A percentile compares a stretch with the other conserved stretches of the same genome.
Evolutionary conservation across 2,113 vertebrate species (phyloP).

Genomic region (Caranx ignobilis): DNA sequence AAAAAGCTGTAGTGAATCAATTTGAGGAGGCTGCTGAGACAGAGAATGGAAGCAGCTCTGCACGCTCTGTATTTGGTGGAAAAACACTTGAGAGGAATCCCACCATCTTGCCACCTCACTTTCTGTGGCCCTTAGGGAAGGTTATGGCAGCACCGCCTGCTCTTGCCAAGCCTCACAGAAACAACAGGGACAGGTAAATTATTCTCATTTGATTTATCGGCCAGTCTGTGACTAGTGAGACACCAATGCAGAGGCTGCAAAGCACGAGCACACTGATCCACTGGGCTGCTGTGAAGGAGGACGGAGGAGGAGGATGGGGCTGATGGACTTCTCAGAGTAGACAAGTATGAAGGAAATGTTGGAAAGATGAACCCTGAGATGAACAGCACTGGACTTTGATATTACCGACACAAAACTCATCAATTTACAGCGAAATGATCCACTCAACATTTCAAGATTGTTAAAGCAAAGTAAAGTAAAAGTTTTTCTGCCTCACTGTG

Average conservation of each 20-base stretch:
- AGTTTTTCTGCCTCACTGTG: slow-evolving; percentile 21
- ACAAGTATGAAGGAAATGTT: not conserved
- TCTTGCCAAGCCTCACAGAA: slow-evolving; percentile 63
- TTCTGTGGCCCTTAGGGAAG: slow-evolving; percentile 49
- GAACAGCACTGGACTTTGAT: slow-evolving; percentile 3
- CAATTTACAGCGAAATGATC: not conserved
- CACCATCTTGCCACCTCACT: slow-evolving; percentile 34
- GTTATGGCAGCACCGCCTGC: slow-evolving; percentile 50
- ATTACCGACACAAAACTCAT: slow-evolving; percentile 2
- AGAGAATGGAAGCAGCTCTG: slow-evolving; percentile 6
- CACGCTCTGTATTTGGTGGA: slow-evolving; percentile 36
- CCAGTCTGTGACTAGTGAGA: slow-evolving; percentile 35
- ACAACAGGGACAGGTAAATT: slow-evolving; percentile 78
- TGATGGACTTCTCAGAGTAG: not conserved
- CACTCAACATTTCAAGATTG: slow-evolving; percentile 5
- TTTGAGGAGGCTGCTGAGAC: not conserved
- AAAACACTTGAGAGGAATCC: slow-evolving; percentile 21
- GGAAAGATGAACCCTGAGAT: not conserved
- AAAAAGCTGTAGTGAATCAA: not conserved
- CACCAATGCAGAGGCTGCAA: slow-evolving; percentile 35
- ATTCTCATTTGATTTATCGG: slow-evolving; percentile 75
- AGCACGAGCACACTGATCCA: slow-evolving; percentile 36
- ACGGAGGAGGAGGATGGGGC: not conserved
- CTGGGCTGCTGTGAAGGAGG: slow-evolving; percentile 14
- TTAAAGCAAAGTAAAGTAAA: slow-evolving; percentile 19